Conservation (phyloP, 2,888 invertebrate genomes). For the Loripinus fragilis region DNA sequence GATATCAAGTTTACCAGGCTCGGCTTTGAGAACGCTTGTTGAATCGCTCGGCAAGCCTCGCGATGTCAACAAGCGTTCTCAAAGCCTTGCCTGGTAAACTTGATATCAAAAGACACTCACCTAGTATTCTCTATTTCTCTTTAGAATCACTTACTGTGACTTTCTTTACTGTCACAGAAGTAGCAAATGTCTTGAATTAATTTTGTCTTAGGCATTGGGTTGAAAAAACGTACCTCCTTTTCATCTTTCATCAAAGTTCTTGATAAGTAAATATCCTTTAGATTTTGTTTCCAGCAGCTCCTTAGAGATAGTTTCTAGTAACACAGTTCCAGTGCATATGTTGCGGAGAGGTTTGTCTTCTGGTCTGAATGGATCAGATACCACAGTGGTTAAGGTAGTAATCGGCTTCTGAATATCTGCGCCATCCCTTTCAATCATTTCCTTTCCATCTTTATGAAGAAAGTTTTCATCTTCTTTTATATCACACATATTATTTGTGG, state of each 20-base stretch:
- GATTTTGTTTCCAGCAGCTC: not conserved
- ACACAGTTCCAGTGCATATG: conserved; percentile 3
- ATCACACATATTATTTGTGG: too few species aligned
- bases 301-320: not conserved
- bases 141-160: conserved; percentile 1
- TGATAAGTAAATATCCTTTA: not conserved
- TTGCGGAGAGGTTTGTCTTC: conserved; percentile 8
- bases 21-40: too few species aligned
- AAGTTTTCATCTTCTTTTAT: not conserved
- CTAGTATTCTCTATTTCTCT: too few species aligned
- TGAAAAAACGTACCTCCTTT: not conserved
- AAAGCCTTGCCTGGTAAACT: too few species aligned
- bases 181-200: not conserved
- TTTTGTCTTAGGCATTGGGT: not conserved
- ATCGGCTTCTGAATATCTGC: not conserved
- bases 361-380: conserved; percentile 1
- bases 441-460: not conserved
- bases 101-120: too few species aligned
- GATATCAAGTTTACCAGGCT: too few species aligned
- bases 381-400: not conserved
- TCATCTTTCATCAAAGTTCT: not conserved
- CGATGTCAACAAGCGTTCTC: too few species aligned
- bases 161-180: not conserved
- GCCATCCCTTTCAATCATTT: conserved; percentile 1
- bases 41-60: too few species aligned